Percentiles rank a stretch among this genome's conserved stretches.
Evolutionary conservation across 2,113 vertebrate genomes (phyloP).

Genomic region (Caloenas nicobarica): DNA sequence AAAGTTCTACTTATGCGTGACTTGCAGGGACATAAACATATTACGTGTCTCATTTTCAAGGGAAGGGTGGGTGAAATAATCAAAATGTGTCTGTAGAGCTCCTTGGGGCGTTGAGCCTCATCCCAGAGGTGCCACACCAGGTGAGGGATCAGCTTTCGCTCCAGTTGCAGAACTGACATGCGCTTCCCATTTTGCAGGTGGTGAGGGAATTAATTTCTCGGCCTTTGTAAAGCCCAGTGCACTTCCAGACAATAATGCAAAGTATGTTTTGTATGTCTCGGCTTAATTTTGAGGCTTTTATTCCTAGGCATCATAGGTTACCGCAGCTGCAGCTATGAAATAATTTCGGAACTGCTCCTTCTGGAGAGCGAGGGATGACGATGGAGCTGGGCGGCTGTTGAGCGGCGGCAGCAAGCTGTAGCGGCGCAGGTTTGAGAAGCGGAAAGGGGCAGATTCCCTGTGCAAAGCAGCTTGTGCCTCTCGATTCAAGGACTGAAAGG

Average conservation of each 20-base stretch:
- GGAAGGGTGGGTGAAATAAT: background rate
- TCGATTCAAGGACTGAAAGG: background rate
- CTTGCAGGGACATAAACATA: background rate
- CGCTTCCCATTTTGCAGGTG: background rate
- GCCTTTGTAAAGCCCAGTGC: background rate
- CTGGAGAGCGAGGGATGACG: background rate
- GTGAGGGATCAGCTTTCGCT: background rate
- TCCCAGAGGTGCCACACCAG: background rate
- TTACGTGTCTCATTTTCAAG: background rate
- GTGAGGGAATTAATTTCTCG: background rate
- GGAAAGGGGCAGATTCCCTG: background rate
- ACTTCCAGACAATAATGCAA: background rate
- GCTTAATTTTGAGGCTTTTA: background rate
- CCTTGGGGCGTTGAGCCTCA: background rate
- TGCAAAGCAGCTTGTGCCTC: background rate
- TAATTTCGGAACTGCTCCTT: background rate
- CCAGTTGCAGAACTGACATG: rapidly evolving
- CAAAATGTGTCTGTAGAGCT: rapidly evolving
- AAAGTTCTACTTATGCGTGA: rapidly evolving
- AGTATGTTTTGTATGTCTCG: background rate
- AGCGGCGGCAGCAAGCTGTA: rapidly evolving
- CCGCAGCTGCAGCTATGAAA: background rate
- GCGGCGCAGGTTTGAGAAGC: background rate
- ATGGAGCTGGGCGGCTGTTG: background rate
- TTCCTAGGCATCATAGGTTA: background rate